Evolutionary conservation across 2,113 vertebrate species (phyloP).

Genomic region (Aleadryas rufinucha): DNA sequence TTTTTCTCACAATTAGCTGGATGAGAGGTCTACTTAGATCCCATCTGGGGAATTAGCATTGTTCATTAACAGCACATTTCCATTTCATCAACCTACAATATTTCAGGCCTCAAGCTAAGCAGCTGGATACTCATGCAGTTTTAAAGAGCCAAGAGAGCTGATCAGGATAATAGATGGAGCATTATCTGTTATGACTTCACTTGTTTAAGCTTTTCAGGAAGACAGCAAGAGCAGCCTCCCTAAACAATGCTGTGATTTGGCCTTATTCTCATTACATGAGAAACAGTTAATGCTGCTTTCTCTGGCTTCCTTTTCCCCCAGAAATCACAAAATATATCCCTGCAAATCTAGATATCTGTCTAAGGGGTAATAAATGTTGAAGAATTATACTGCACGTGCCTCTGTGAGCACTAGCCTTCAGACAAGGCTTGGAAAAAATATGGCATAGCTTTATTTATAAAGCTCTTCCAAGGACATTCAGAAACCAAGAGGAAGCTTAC

Average conservation of each 20-base stretch:
- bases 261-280: background rate
- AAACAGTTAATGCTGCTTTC: background rate
- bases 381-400: background rate
- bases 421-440: background rate
- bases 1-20: conserved; percentile 56
- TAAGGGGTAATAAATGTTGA: background rate
- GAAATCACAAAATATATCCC: background rate
- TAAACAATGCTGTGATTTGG: background rate
- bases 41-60: conserved; percentile 46
- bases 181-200: background rate
- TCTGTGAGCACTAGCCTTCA: background rate
- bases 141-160: background rate
- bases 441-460: background rate
- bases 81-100: background rate
- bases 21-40: conserved; percentile 9
- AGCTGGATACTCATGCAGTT: conserved; percentile 34
- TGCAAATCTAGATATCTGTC: background rate
- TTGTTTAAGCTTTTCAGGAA: background rate
- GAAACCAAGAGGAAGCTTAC: background rate
- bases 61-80: conserved; percentile 36
- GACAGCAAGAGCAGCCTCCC: background rate
- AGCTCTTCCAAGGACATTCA: background rate
- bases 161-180: background rate
- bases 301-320: background rate
- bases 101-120: conserved; percentile 25